A percentile compares a stretch with the other conserved stretches of the same genome.
Conservation (phyloP, 2,888 invertebrate species). For the Cerastis leucographa region DNA sequence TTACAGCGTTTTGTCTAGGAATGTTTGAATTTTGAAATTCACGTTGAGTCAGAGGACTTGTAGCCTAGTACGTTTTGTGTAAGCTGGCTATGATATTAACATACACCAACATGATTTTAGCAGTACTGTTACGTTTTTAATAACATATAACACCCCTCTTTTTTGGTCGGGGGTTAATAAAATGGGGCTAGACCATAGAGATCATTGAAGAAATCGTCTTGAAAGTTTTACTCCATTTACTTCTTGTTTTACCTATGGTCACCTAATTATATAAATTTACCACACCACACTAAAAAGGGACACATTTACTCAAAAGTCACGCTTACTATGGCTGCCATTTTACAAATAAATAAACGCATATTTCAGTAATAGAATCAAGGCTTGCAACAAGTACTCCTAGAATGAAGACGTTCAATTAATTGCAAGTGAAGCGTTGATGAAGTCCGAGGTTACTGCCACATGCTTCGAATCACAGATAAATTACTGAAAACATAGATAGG, state of each 20-base stretch:
- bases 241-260: not conserved
- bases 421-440: slow-evolving; percentile 34
- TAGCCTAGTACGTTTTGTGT: not conserved
- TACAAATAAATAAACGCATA: slow-evolving; percentile 19
- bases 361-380: slow-evolving; percentile 40
- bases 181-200: not conserved
- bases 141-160: no score
- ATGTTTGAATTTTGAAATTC: slow-evolving; percentile 34
- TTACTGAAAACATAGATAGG: not conserved
- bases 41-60: slow-evolving; percentile 8
- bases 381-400: slow-evolving; percentile 7
- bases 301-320: not conserved
- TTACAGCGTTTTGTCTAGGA: slow-evolving; percentile 31
- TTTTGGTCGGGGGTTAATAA: no score
- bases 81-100: not conserved
- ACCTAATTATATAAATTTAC: not conserved
- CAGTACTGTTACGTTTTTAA: not conserved
- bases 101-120: not conserved
- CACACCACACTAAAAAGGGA: not conserved
- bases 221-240: not conserved
- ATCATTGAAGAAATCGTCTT: not conserved
- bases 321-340: not conserved
- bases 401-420: slow-evolving; percentile 43
- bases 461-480: slow-evolving; percentile 6
- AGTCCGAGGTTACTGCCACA: slow-evolving; percentile 32